phyloP scores from a whole-genome alignment of 2,888 invertebrate species.

The Halictus quadricinctus region DNA sequence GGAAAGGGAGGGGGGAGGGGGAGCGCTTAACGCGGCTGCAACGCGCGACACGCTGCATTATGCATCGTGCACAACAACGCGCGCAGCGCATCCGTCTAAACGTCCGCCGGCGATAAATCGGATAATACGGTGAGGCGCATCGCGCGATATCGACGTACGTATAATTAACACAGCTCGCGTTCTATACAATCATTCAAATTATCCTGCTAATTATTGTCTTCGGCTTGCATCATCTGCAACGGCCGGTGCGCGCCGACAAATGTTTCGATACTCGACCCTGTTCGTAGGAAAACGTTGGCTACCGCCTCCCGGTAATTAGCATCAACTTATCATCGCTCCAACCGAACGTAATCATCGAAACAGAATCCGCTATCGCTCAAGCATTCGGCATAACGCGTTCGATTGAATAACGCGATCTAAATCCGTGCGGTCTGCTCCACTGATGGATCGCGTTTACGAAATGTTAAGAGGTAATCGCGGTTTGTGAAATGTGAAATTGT shows the following conservation, averaged over 20 bases:
- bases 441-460: background rate
- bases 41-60: conserved; percentile 43
- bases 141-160: conserved; percentile 58
- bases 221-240: conserved; percentile 43
- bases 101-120: conserved; percentile 65
- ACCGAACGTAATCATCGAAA: background rate
- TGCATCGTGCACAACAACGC: conserved; percentile 55
- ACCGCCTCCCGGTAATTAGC: conserved; percentile 1
- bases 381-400: background rate
- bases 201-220: conserved; percentile 63
- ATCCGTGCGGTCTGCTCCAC: background rate
- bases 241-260: conserved; percentile 31
- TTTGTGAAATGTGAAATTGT: background rate
- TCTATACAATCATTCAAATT: conserved; percentile 61
- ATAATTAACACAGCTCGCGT: conserved; percentile 63
- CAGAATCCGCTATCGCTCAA: background rate
- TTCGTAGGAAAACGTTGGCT: conserved; percentile 33
- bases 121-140: conserved; percentile 49
- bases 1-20: conserved; percentile 7
- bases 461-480: background rate
- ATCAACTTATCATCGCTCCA: conserved; percentile 15
- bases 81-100: conserved; percentile 58
- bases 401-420: conserved; percentile 1
- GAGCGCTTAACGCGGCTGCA: conserved; percentile 32
- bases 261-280: conserved; percentile 45